Evolutionary conservation across 2,888 invertebrate species (phyloP).

Genomic region (Pedicia rivosa): DNA sequence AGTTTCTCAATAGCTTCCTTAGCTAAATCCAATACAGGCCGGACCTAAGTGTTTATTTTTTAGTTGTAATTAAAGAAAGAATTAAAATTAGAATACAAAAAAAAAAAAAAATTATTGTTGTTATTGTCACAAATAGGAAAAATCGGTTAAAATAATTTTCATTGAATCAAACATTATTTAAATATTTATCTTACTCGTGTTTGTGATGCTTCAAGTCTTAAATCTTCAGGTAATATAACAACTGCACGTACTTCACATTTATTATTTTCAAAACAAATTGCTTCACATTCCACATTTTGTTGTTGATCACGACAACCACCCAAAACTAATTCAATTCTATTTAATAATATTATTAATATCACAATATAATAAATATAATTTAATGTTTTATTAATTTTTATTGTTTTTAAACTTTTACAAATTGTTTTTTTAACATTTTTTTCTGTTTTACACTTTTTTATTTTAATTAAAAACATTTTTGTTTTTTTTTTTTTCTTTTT

Average conservation of each 20-base stretch:
- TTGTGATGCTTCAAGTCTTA: conserved; percentile 36
- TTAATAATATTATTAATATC: too few relatives aligned
- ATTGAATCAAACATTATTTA: too few relatives aligned
- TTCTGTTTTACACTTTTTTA: too few relatives aligned
- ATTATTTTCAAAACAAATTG: conserved; percentile 10
- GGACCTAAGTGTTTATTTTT: conserved; percentile 38
- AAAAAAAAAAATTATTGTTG: background rate
- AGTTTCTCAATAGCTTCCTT: conserved; percentile 34
- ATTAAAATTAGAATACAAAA: background rate
- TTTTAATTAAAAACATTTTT: too few relatives aligned
- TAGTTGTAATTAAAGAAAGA: conserved; percentile 4
- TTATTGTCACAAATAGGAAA: too few relatives aligned
- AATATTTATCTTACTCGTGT: conserved; percentile 35
- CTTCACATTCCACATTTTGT: conserved; percentile 12
- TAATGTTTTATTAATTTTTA: too few relatives aligned
- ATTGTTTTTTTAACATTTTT: too few relatives aligned
- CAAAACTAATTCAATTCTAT: too few relatives aligned
- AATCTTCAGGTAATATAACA: conserved; percentile 45
- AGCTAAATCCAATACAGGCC: conserved; percentile 45
- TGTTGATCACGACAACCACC: conserved; percentile 13
- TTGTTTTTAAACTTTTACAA: too few relatives aligned
- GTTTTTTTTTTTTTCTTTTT: too few relatives aligned
- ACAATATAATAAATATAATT: too few relatives aligned
- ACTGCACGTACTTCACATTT: conserved; percentile 46
- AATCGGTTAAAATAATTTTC: too few relatives aligned